Evolutionary conservation across 2,113 vertebrate genomes (phyloP), one percentile per base, ranked within the genome.

Genomic region (Ifrita kowaldi): DNA sequence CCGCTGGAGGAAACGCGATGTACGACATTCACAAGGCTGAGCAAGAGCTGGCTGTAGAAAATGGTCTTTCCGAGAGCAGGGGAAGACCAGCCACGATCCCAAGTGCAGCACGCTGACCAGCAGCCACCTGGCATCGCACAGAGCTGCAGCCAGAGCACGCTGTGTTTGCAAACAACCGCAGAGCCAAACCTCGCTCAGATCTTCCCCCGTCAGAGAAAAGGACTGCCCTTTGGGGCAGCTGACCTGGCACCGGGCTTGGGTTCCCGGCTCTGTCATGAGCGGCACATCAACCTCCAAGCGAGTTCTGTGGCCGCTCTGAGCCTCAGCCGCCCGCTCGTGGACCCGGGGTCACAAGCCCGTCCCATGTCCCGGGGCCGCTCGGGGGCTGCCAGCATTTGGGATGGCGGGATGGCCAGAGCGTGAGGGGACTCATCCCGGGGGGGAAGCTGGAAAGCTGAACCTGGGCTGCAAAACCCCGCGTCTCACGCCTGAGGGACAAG

Each of bases 311-410:
- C 50, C 1, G 7, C 26, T 5, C 41, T 1, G 57, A 64, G 86
- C 53, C 59, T 71, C 32, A 3, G 19, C 9, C 57, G 35, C n/a
- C 33, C 76, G 37, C 32, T 16, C 2, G 4, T 0, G 26, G 41
- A 8, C 3, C 33, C 1, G 79, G n/a, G 37, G 15, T 30, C 47
- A 22, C 37, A 23, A 2, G 2, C 6, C 12, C 1, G 3, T 5
- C 53, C 59, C 57, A 3, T 0, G 21, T 22, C 41, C 39, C 3
- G 1, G 30, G 20, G 37, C 33, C 0, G 6, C 50, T 10, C 24
- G 3, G 30, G 41, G 11, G 11, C 6, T 63, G 57, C 55, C 73
- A 3, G 0, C 26, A 1, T 6, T 28, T 0, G 8, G 74, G 57
- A 5, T 1, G 27, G n/a, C 1, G 30, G 69, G 47, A 44, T 1